Conservation (phyloP, 2,888 invertebrate species). For the Eristalis intricaria region DNA sequence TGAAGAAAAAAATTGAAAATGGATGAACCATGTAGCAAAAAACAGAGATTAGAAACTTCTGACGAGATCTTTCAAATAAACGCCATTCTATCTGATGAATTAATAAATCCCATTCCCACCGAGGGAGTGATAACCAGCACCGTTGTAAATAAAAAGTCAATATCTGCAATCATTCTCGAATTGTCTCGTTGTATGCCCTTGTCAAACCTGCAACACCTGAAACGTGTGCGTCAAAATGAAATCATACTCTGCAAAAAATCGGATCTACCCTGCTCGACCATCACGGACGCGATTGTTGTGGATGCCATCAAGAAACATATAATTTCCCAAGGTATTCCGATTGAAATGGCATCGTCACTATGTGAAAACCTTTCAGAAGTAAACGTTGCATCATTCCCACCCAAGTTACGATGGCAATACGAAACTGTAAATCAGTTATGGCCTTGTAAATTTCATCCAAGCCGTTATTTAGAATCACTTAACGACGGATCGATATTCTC, state of each 20-base stretch:
- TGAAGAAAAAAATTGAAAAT: not conserved
- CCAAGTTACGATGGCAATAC: constrained; percentile 87
- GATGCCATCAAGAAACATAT: not conserved
- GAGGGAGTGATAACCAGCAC: constrained; percentile 84
- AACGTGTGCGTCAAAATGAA: constrained; percentile 85
- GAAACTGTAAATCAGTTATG: constrained; percentile 84
- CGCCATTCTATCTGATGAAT: constrained; percentile 84
- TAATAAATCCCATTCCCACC: constrained; percentile 82
- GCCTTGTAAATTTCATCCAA: constrained; percentile 93
- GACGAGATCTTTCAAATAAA: constrained; percentile 74
- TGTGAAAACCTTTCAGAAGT: constrained; percentile 81
- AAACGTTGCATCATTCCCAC: constrained; percentile 84
- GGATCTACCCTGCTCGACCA: not conserved
- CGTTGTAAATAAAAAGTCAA: constrained; percentile 84
- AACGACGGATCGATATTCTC: constrained; percentile 85
- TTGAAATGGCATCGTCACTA: constrained; percentile 72
- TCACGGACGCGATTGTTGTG: not conserved
- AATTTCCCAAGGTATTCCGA: constrained; percentile 15
- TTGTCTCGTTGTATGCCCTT: constrained; percentile 85
- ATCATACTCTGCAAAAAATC: constrained; percentile 82
- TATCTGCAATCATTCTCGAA: constrained; percentile 84
- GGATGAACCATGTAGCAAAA: constrained; percentile 51
- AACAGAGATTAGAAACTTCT: constrained; percentile 7
- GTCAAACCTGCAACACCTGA: constrained; percentile 86
- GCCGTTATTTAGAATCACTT: constrained; percentile 87